Evolutionary conservation across 2,113 vertebrate genomes (phyloP).

Genomic region (Brachyhypopomus occidentalis): DNA sequence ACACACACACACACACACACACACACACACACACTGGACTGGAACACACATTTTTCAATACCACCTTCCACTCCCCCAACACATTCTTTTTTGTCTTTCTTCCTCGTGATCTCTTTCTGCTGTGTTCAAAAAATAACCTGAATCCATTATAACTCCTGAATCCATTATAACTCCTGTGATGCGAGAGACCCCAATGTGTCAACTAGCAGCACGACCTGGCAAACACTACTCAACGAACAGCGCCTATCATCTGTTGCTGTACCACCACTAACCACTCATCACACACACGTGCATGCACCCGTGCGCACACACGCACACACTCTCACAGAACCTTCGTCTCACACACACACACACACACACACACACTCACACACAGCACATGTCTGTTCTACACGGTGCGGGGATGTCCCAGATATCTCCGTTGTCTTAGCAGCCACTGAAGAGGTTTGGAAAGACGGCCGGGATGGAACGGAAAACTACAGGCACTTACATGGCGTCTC

Average conservation of each 20-base stretch:
- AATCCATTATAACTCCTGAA: constrained; percentile 55
- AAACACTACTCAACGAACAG: constrained; percentile 67
- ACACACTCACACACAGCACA: constrained; percentile 12
- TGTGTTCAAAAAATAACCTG: constrained; percentile 65
- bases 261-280: constrained; percentile 58
- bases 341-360: constrained; percentile 11
- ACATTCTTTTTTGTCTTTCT: constrained; percentile 64
- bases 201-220: constrained; percentile 69
- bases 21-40: no score
- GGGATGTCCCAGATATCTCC: constrained; percentile 57
- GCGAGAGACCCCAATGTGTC: constrained; percentile 76
- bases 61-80: constrained; percentile 49
- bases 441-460: constrained; percentile 76
- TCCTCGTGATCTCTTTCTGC: constrained; percentile 65
- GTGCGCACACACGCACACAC: no score
- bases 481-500: constrained; percentile 71
- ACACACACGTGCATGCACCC: no score
- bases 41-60: no score
- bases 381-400: constrained; percentile 18
- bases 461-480: constrained; percentile 54
- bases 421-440: constrained; percentile 60
- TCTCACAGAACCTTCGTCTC: no score
- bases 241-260: constrained; percentile 63
- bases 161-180: constrained; percentile 63
- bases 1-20: constrained; percentile 10